phyloP scores from a whole-genome alignment of 2,888 invertebrate genomes.

The Stratiomys singularior region DNA sequence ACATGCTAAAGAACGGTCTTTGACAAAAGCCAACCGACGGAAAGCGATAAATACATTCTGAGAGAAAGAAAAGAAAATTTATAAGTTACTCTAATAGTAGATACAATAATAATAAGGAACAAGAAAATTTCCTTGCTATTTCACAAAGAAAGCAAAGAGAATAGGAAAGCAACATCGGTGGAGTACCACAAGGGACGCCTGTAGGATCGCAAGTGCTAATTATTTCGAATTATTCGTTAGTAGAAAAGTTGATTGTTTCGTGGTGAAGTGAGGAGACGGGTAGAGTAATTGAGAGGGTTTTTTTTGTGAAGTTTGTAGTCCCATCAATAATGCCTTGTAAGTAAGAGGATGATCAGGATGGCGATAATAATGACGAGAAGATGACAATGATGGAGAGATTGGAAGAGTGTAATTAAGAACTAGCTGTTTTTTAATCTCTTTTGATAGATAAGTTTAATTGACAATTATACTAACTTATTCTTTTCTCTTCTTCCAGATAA shows the following conservation, averaged over 20 bases:
- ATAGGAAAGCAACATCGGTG: too few relatives aligned
- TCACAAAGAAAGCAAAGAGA: too few relatives aligned
- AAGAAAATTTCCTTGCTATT: background rate
- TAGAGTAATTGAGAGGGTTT: background rate
- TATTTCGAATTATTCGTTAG: conserved; percentile 40
- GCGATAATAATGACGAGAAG: background rate
- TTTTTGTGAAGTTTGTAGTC: background rate
- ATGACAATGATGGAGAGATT: background rate
- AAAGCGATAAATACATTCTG: too few relatives aligned
- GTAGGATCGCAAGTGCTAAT: conserved; percentile 39
- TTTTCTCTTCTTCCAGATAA: conserved; percentile 5
- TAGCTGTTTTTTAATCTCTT: background rate
- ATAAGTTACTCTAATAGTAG: too few relatives aligned
- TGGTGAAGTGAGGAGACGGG: too few relatives aligned
- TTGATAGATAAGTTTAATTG: conserved; percentile 30
- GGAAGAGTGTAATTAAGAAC: background rate
- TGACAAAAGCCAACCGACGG: too few relatives aligned
- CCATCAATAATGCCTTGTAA: background rate
- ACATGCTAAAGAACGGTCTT: too few relatives aligned
- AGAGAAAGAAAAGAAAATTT: too few relatives aligned
- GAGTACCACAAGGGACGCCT: background rate
- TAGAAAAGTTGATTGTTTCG: background rate
- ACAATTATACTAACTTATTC: conserved; percentile 3
- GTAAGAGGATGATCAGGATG: background rate
- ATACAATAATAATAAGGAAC: too few relatives aligned